Evolutionary conservation across 2,888 invertebrate species (phyloP), one percentile per base, ranked within the genome.

Genomic region (Chromoteleia sp.): DNA sequence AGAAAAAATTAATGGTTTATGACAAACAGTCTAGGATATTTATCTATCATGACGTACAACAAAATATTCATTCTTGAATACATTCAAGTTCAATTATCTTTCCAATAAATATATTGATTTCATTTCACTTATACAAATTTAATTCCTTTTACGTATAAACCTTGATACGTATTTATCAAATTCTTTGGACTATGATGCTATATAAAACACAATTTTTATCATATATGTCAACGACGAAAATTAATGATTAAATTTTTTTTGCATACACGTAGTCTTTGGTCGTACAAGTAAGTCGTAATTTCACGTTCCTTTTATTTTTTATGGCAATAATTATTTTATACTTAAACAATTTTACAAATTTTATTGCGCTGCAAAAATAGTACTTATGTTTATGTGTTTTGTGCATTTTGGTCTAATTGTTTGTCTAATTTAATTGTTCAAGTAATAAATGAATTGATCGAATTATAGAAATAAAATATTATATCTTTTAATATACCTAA

Each of bases 361-460:
- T 75, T 75, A 75, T 75, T 75, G 65, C 75, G 58, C 33, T 75
- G 59, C 75, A 75, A 58, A 58, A 50, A n/a, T n/a, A n/a, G n/a
- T n/a, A n/a, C n/a, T n/a, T n/a, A n/a, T n/a, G n/a, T n/a, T n/a
- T n/a, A 25, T 25, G 25, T 6, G 25, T 25, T 6, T 4, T 25
- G 25, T 25, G 25, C 25, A 25, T 33, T 33, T 8, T 33, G 1
- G 33, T 33, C 33, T 33, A n/a, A n/a, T 4, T 33, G 2, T 33
- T 8, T 8, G 7, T 8, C 7, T 33, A 33, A 33, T 8, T 33
- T 8, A 33, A 33, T 1, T 33, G 5, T 33, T n/a, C n/a, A n/a
- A n/a, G n/a, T n/a, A n/a, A n/a, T n/a, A n/a, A n/a, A n/a, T n/a
- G n/a, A n/a, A n/a, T n/a, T n/a, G n/a, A n/a, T n/a, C n/a, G n/a